phyloP scores from a whole-genome alignment of 1,140 invertebrate species.

The Hetaerina americana region DNA sequence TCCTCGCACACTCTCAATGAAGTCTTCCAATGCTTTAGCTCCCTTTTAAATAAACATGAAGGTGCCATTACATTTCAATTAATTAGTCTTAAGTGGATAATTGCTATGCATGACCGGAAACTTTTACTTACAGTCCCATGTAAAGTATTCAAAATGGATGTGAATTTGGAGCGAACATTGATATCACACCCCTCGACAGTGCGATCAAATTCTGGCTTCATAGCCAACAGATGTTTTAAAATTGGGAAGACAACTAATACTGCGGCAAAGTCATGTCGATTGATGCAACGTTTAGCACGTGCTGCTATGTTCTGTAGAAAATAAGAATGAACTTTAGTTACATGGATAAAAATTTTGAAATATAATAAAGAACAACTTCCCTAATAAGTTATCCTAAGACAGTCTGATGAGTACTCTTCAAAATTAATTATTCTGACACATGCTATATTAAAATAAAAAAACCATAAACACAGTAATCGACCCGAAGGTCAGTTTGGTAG shows the following conservation, averaged over 20 bases:
- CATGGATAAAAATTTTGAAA: too few species aligned
- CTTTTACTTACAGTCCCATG: constrained; percentile 49
- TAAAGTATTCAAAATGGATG: constrained; percentile 56
- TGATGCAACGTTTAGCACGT: constrained; percentile 63
- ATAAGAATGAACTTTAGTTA: too few species aligned
- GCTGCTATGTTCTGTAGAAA: constrained; percentile 52
- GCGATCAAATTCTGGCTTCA: constrained; percentile 74
- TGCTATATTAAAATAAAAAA: too few species aligned
- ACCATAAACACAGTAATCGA: too few species aligned
- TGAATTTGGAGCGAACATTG: constrained; percentile 54
- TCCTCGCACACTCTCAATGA: constrained; percentile 75
- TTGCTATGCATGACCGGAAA: background rate
- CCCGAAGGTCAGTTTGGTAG: too few species aligned
- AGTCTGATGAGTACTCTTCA: background rate
- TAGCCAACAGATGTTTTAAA: constrained; percentile 60
- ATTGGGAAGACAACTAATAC: constrained; percentile 78
- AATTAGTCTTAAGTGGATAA: background rate
- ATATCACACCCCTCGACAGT: constrained; percentile 60
- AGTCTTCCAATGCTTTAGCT: constrained; percentile 80
- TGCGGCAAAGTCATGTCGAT: constrained; percentile 65
- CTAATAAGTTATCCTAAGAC: background rate
- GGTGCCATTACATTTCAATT: constrained; percentile 12
- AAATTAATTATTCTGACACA: background rate
- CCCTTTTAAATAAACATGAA: constrained; percentile 40
- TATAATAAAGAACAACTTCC: too few species aligned